Conservation (phyloP, 2,113 vertebrate species). For the Lynx canadensis region DNA sequence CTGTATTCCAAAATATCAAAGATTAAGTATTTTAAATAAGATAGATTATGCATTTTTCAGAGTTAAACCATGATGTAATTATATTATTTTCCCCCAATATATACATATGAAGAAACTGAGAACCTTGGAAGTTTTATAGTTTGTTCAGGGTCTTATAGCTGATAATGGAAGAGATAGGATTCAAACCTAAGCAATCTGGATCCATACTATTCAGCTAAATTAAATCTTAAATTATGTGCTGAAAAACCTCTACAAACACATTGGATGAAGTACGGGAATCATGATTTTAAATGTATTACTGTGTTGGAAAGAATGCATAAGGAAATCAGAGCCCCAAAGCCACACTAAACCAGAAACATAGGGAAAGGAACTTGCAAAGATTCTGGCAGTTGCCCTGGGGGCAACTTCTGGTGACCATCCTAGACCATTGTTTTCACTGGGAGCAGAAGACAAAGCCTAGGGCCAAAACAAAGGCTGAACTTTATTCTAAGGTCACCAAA, state of each 20-base stretch:
- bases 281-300: neutral
- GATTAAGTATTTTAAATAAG: neutral
- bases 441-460: neutral
- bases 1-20: neutral
- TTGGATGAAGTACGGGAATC: neutral
- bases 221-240: neutral
- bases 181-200: neutral
- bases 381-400: neutral
- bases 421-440: neutral
- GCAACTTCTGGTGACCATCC: neutral
- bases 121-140: neutral
- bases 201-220: neutral
- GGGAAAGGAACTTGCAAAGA: neutral
- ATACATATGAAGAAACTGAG: neutral
- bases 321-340: neutral
- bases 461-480: neutral
- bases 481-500: neutral
- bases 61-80: neutral
- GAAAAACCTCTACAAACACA: neutral
- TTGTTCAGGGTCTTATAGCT: neutral
- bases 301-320: neutral
- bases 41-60: neutral
- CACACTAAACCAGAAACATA: neutral
- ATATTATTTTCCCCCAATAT: neutral
- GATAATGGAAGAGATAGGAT: neutral